Base-by-base conservation (phyloP, 2,888 invertebrate genomes). In the Conchocele bisecta region DNA sequence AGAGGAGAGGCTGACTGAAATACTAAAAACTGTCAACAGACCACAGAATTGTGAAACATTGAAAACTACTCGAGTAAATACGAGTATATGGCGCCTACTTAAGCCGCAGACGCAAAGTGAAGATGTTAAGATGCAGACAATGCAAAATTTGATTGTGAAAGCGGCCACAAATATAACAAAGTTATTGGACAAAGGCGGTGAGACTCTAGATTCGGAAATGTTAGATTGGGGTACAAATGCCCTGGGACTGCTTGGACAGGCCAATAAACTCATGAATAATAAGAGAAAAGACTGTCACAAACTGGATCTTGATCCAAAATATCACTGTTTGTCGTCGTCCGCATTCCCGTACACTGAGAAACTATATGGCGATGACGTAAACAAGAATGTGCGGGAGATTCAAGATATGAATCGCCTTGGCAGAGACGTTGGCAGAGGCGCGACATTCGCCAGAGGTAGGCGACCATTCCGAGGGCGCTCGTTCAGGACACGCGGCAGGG, bases 241-340 rank as follows among this genome's bases (percentile, higher is more conserved):
- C 46, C 46, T 64, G 13, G 54, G 28, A 22, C 20, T 64, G 22
- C 28, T 64, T 3, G 64, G 56, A n/a, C 54, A 64, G 17, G 31
- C 35, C 15, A 60, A 48, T 24, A 29, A 31, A 22, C 48, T 28
- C 11, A 35, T 60, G 13, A 46, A 46, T 17, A 46, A 46, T 20
- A 46, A 46, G 17, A n/a, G 46, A 20, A 46, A 46, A 22, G 46
- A 46, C 11, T 46, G 24, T 15, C 46, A 46, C 22, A 46, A 22
- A 15, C 4, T 4, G 24, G 46, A 46, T 46, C 15, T 46, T 5
- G 46, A 46, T 20, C 11, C 9, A 11, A n/a, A 22, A 20, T 46
- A 46, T 15, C 46, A 46, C 15, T 46, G 28, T 46, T 15, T 46
- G 5, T 26, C 46, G 5, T 46, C 46, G 7, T 17, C 7, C 7